Base-by-base conservation (phyloP, 2,797 vertebrate genomes). In the Merluccius polli region DNA sequence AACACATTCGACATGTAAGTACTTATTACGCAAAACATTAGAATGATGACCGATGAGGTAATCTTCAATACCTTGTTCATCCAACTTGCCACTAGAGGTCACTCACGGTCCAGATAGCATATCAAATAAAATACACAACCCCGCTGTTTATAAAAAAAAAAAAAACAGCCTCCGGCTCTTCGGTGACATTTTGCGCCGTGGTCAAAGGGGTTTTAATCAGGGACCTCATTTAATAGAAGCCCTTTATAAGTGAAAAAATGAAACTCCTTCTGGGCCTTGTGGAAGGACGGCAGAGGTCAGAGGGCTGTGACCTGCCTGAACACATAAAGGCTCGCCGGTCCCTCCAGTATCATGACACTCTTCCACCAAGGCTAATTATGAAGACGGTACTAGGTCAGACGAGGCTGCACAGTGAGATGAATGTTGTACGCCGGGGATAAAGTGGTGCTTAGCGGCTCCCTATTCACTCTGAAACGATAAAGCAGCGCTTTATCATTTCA, bases 41-140 rank as follows among this genome's bases (percentile, higher is more conserved):
- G 10, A 24, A 10, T 27, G 52, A 27, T 63, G 52, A 24, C 52
- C 10, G 52, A 52, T 24, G 33, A 13, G 4, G 1, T 48, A 11
- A 4, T 16, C 7, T 35, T 10, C n/a, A 70, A 30, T 3, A 4
- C 59, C 13, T 21, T 0, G 1, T 77, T 2, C 1, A 31, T 5
- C 0, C 72, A 29, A 16, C 16, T n/a, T 18, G 76, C 90, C 91
- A 90, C 85, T 83, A 91, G 91, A 85, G 81, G 91, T 80, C 89
- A 90, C 82, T 85, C 81, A 82, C 41, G 33, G 31, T 6, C 69
- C 31, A 59, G 10, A 12, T 32, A 68, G 27, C 11, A 8, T 36
- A 13, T 35, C 1, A 29, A 70, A 33, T 4, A 16, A 41, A 9
- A n/a, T 2, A 21, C 69, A 70, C 31, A 9, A 70, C 13, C 31